Evolutionary conservation across 2,888 invertebrate species (phyloP).

Genomic region (Mesochorus sp.): DNA sequence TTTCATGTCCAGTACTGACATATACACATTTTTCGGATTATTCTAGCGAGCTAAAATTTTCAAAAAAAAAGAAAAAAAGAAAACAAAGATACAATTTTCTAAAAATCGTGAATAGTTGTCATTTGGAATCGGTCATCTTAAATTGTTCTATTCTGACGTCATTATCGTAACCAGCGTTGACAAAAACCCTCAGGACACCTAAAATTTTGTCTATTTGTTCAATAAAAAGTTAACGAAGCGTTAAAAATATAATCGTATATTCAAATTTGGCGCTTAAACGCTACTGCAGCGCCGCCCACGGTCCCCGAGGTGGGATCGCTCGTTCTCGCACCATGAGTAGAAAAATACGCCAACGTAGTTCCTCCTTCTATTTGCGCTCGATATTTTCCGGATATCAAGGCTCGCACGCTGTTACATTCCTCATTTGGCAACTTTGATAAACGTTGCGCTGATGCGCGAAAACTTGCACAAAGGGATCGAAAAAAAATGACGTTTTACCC

Average conservation of each 20-base stretch:
- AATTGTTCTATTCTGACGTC: no score
- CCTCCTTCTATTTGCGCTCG: background rate
- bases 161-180: no score
- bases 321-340: no score
- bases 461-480: background rate
- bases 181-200: background rate
- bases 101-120: no score
- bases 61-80: no score
- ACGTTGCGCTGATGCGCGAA: background rate
- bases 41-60: no score
- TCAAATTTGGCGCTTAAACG: background rate
- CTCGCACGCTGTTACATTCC: conserved; percentile 14
- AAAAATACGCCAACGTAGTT: background rate
- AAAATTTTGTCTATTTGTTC: background rate
- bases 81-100: no score
- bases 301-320: background rate
- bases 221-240: background rate
- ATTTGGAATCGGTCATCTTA: background rate
- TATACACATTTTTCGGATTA: no score
- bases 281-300: conserved; percentile 7
- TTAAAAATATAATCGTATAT: background rate
- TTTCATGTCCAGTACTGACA: no score
- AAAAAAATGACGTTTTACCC: background rate
- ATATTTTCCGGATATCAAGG: background rate
- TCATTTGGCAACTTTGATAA: conserved; percentile 13